Evolutionary conservation across 2,888 invertebrate genomes (phyloP).

Genomic region (Mythimna pallens): DNA sequence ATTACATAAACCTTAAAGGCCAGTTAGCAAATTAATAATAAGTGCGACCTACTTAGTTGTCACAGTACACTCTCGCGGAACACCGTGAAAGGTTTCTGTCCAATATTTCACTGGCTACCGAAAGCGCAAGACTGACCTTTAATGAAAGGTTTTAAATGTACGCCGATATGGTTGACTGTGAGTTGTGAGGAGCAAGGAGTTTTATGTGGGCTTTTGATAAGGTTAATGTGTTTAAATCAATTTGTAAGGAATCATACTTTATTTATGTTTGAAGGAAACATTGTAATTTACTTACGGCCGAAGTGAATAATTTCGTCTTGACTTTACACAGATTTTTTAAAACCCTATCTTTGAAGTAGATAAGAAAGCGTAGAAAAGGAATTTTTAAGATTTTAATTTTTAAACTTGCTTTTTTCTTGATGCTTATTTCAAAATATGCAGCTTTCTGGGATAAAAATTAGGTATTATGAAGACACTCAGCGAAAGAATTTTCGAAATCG

Average conservation of each 20-base stretch:
- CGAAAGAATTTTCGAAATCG: too few species aligned
- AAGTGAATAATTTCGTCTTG: slow-evolving; percentile 14
- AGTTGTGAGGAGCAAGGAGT: slow-evolving; percentile 30
- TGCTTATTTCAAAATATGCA: not conserved
- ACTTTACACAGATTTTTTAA: not conserved
- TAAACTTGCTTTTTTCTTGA: not conserved
- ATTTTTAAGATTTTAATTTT: too few species aligned
- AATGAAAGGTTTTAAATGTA: slow-evolving; percentile 49
- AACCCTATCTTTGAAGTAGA: not conserved
- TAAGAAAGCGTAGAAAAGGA: not conserved
- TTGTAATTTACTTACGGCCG: slow-evolving; percentile 24
- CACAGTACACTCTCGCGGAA: too few species aligned
- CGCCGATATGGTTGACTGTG: slow-evolving; percentile 28
- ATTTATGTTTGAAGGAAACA: slow-evolving; percentile 20
- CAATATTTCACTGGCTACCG: slow-evolving; percentile 32
- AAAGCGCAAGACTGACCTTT: slow-evolving; percentile 49
- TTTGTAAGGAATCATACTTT: slow-evolving; percentile 39
- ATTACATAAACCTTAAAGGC: too few species aligned
- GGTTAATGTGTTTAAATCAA: slow-evolving; percentile 54
- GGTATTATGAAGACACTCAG: too few species aligned
- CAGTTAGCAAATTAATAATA: too few species aligned
- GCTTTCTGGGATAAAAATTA: too few species aligned
- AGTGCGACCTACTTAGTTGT: too few species aligned
- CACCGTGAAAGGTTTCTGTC: slow-evolving; percentile 19
- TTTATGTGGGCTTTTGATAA: slow-evolving; percentile 44